phyloP scores from a whole-genome alignment of 2,797 vertebrate species.

The Oreochromis mossambicus region DNA sequence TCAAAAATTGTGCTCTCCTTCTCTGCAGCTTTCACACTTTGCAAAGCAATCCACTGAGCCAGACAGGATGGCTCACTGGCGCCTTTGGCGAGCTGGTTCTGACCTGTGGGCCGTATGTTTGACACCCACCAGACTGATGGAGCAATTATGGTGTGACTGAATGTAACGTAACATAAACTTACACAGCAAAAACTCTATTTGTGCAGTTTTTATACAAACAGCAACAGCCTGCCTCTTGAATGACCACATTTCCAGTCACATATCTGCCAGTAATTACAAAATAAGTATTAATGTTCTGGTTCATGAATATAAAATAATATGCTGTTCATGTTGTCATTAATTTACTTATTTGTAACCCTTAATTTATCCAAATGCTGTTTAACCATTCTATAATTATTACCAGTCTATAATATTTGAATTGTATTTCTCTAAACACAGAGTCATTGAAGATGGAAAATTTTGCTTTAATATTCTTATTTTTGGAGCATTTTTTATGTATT shows the following conservation, averaged over 20 bases:
- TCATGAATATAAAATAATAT: background rate
- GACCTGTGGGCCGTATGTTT: background rate
- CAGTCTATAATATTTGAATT: background rate
- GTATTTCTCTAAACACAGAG: background rate
- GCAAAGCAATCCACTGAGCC: background rate
- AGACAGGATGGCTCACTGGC: background rate
- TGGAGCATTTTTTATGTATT: background rate
- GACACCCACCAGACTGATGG: background rate
- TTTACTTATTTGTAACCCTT: background rate
- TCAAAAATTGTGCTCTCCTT: background rate
- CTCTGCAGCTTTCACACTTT: background rate
- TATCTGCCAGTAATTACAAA: background rate
- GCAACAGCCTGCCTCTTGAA: background rate
- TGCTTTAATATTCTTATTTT: background rate
- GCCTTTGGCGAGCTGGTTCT: background rate
- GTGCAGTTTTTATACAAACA: background rate
- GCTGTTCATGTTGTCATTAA: background rate
- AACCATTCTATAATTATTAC: background rate
- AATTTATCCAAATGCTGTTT: background rate
- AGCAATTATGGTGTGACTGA: background rate
- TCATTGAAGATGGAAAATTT: background rate
- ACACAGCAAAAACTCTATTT: background rate
- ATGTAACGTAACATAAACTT: background rate
- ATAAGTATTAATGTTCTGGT: background rate
- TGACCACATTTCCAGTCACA: background rate